phyloP scores from a whole-genome alignment of 2,113 vertebrate genomes.

The Gadus chalcogrammus region DNA sequence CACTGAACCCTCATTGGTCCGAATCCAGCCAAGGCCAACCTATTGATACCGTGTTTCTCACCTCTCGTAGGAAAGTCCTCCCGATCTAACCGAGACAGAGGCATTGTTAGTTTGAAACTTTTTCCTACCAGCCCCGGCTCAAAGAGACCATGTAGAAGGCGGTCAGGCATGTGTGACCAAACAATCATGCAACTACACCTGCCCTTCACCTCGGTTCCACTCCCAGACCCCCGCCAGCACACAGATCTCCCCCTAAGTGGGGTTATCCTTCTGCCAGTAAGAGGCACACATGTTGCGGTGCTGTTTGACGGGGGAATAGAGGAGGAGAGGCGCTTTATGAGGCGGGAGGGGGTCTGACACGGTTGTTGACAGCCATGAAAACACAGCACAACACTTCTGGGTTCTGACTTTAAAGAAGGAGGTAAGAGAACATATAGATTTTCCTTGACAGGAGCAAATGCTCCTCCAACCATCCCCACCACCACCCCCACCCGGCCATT shows the following conservation, averaged over 20 bases:
- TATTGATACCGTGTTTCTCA: too few species aligned
- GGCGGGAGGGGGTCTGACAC: conserved; percentile 33
- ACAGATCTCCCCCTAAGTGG: conserved; percentile 24
- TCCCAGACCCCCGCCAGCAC: too few species aligned
- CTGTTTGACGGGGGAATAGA: neutral
- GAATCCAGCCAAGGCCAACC: too few species aligned
- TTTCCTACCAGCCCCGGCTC: too few species aligned
- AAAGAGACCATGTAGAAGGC: too few species aligned
- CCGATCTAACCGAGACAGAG: too few species aligned
- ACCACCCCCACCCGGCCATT: conserved; percentile 46
- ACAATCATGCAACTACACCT: neutral
- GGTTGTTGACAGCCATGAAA: conserved; percentile 68
- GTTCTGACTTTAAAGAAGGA: conserved; percentile 60
- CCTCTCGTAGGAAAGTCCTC: too few species aligned
- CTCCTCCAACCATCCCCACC: neutral
- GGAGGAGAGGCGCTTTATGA: too few species aligned
- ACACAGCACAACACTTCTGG: conserved; percentile 57
- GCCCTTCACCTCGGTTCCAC: neutral
- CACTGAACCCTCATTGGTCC: too few species aligned
- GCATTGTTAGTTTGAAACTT: too few species aligned
- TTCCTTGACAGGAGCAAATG: conserved; percentile 71
- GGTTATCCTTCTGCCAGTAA: conserved; percentile 51
- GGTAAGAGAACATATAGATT: conserved; percentile 77
- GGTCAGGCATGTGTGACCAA: too few species aligned
- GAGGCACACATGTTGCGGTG: conserved; percentile 41